Percentiles rank a stretch among this genome's conserved stretches.
phyloP scores from a whole-genome alignment of 2,797 vertebrate species.

The Diglossa cyanea region DNA sequence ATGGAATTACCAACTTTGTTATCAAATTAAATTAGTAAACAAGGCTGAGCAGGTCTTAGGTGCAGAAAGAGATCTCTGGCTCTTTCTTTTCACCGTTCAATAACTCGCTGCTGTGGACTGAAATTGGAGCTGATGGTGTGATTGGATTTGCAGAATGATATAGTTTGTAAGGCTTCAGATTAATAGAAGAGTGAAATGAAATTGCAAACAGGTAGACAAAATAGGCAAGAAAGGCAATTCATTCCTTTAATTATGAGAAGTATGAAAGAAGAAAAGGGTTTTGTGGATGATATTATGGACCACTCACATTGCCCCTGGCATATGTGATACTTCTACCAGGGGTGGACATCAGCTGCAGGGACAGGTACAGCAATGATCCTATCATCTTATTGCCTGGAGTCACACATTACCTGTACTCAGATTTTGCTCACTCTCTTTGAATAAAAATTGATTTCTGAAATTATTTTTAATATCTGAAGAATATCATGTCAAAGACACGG shows the following conservation, averaged over 20 bases:
- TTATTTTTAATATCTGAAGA: not conserved
- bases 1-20: conserved; percentile 31
- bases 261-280: not conserved
- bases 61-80: not conserved
- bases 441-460: not conserved
- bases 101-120: not conserved
- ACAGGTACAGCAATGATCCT: not conserved
- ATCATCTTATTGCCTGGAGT: too few relatives aligned
- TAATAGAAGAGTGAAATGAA: not conserved
- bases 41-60: not conserved
- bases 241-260: not conserved
- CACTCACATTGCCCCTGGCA: not conserved
- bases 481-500: not conserved
- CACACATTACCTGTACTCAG: not conserved
- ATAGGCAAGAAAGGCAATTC: not conserved
- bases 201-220: not conserved
- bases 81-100: not conserved
- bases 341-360: not conserved
- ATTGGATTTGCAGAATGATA: not conserved
- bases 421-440: not conserved
- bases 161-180: not conserved
- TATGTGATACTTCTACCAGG: not conserved
- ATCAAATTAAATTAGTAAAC: conserved; percentile 45
- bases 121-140: not conserved
- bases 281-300: not conserved